Evolutionary conservation across 1,140 invertebrate genomes (phyloP).

Genomic region (Meloidogyne chitwoodi): DNA sequence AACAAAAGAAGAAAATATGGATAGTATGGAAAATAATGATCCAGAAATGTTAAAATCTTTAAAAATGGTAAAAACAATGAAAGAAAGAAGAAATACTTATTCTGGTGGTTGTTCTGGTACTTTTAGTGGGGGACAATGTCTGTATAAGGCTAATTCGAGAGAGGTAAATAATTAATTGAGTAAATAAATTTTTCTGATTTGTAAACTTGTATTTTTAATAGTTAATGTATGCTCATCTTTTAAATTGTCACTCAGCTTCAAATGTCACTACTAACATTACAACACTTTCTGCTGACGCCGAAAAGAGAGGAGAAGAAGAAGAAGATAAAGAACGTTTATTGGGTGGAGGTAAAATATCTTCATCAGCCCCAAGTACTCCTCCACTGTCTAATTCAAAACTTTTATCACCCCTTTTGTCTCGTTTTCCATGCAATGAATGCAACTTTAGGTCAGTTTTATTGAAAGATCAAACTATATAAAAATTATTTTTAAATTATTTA

Average conservation of each 20-base stretch:
- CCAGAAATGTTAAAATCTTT: not conserved
- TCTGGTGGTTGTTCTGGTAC: not conserved
- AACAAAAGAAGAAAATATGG: not conserved
- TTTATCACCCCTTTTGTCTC: not conserved
- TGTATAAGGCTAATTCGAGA: not conserved
- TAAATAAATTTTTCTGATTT: not conserved
- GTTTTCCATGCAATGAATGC: constrained; percentile 34
- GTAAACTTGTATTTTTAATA: not conserved
- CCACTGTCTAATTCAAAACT: not conserved
- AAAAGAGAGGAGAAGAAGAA: not conserved
- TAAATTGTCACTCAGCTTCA: constrained; percentile 5
- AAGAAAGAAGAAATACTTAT: not conserved
- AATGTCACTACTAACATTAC: not conserved
- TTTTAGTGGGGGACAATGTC: not conserved
- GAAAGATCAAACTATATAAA: too few species aligned
- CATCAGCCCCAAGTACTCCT: not conserved
- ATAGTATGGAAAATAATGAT: not conserved
- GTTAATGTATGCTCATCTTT: constrained; percentile 28
- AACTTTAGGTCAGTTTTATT: constrained; percentile 24
- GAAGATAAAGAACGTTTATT: not conserved
- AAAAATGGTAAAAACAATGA: not conserved
- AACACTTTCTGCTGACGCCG: not conserved
- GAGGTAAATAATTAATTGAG: not conserved
- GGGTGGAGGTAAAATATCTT: not conserved
- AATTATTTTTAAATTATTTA: too few species aligned